phyloP scores from a whole-genome alignment of 2,113 vertebrate species.

The Nothocercus julius region DNA sequence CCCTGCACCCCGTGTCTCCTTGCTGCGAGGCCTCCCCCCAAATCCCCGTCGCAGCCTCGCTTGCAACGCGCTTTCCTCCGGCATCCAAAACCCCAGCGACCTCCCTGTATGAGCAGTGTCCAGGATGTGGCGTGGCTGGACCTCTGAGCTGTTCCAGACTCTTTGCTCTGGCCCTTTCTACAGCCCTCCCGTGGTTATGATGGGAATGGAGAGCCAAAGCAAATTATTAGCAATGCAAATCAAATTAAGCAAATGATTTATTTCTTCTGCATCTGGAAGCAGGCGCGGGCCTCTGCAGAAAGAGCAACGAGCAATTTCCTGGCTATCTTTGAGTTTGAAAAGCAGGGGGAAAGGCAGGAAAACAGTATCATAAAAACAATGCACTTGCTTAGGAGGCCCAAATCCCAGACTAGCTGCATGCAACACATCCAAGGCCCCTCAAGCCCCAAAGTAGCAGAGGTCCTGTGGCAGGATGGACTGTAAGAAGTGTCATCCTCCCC shows the following conservation, averaged over 20 bases:
- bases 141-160: neutral
- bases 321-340: neutral
- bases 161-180: neutral
- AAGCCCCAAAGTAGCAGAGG: neutral
- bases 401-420: neutral
- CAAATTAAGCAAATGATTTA: neutral
- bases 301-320: neutral
- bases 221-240: neutral
- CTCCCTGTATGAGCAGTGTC: neutral
- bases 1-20: neutral
- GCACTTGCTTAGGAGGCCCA: neutral
- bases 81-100: neutral
- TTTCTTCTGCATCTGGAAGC: neutral
- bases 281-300: neutral
- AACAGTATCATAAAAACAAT: neutral
- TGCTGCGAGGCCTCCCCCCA: neutral
- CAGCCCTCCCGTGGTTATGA: neutral
- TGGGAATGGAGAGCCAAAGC: neutral
- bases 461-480: neutral
- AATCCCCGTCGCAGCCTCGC: neutral
- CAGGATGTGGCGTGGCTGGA: neutral
- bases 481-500: neutral
- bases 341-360: neutral
- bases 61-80: neutral
- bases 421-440: neutral